A percentile compares a stretch with the other conserved stretches of the same genome.
Conservation (phyloP, 2,888 invertebrate species). For the Lymantria dispar region DNA sequence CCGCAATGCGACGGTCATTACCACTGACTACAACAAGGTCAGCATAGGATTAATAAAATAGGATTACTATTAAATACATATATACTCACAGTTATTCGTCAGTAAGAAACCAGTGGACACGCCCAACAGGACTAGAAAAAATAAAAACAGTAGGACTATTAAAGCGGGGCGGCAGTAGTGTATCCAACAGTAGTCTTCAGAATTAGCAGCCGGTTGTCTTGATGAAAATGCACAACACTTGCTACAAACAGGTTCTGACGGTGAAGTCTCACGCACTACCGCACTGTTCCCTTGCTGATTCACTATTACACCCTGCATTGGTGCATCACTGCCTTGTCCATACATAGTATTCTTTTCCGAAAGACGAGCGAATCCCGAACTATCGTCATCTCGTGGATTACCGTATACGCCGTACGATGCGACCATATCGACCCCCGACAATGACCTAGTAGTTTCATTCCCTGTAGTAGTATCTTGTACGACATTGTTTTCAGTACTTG, state of each 20-base stretch:
- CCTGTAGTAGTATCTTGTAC: conserved; percentile 60
- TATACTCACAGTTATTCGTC: conserved; percentile 83
- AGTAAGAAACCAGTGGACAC: conserved; percentile 81
- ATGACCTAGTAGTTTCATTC: conserved; percentile 68
- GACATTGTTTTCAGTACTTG: conserved; percentile 69
- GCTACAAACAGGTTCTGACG: conserved; percentile 51
- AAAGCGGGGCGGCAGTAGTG: conserved; percentile 80
- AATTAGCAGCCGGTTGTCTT: conserved; percentile 62
- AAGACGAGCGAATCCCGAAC: conserved; percentile 71
- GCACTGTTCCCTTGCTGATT: conserved; percentile 79
- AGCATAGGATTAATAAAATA: conserved; percentile 7
- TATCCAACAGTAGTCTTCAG: conserved; percentile 78
- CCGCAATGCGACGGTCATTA: conserved; percentile 24
- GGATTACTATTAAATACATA: conserved; percentile 14
- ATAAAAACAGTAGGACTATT: conserved; percentile 75
- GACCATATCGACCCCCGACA: conserved; percentile 78
- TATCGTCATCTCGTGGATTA: conserved; percentile 74
- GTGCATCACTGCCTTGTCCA: conserved; percentile 70
- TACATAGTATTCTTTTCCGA: conserved; percentile 68
- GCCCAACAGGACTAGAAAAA: conserved; percentile 80
- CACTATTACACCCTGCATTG: conserved; percentile 77
- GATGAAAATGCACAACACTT: conserved; percentile 67
- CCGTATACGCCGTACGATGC: conserved; percentile 80
- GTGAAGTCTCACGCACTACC: conserved; percentile 59
- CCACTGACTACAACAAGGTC: conserved; percentile 21